Conservation (phyloP, 53 echinoderm and acorn worm species). For the Zoroaster sp. region DNA sequence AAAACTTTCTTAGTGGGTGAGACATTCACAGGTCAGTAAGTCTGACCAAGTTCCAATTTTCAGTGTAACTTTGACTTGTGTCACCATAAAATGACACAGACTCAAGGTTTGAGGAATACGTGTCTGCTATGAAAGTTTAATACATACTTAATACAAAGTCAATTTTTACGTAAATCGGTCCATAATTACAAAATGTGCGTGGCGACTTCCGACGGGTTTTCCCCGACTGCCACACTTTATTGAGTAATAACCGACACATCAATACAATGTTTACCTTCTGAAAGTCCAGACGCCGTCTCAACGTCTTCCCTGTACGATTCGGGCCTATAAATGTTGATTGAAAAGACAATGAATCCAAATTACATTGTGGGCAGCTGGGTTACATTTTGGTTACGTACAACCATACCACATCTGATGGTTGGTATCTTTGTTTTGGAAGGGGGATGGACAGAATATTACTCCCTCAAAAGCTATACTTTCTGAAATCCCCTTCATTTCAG, state of each 20-base stretch:
- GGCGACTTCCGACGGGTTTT: not conserved
- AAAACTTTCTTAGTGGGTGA: too few species aligned
- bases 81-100: not conserved
- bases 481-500: too few species aligned
- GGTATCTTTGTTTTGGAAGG: not conserved
- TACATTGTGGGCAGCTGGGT: not conserved
- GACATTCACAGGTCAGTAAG: too few species aligned
- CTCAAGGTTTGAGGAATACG: not conserved
- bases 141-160: not conserved
- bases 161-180: too few species aligned
- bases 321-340: slow-evolving; percentile 56
- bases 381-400: not conserved
- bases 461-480: too few species aligned
- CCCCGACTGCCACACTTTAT: not conserved
- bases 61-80: too few species aligned
- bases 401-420: not conserved
- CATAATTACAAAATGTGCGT: too few species aligned
- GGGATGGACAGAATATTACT: not conserved
- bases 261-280: slow-evolving; percentile 56
- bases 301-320: slow-evolving; percentile 89
- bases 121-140: not conserved
- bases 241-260: not conserved
- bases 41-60: too few species aligned
- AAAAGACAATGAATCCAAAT: not conserved
- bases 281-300: slow-evolving; percentile 65